These are phyloP conservation scores for Bombus picipes DNA, from an alignment of 1,140 invertebrate species.

Conservation along the genomic window DNA sequence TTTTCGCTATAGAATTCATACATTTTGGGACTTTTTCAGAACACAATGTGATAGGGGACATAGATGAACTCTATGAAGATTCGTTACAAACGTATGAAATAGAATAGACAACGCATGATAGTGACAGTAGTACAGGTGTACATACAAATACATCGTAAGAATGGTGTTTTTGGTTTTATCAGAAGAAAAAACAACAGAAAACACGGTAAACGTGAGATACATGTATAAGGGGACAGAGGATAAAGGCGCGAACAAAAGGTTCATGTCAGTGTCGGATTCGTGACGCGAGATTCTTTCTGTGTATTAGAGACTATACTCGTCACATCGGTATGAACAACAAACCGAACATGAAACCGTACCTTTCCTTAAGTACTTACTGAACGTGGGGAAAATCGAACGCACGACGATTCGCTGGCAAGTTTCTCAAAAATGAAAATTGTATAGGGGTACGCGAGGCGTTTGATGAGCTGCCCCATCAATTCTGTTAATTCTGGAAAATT, in stretches of 20 bases:
- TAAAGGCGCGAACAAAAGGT: neutral
- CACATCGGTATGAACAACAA: constrained; percentile 27
- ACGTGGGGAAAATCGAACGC: constrained; percentile 34
- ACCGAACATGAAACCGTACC: constrained; percentile 38
- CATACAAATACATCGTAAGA: neutral
- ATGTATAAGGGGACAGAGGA: neutral
- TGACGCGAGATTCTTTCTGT: neutral
- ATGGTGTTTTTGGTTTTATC: neutral
- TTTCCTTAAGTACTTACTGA: constrained; percentile 64
- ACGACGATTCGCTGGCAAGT: constrained; percentile 46
- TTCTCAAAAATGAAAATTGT: constrained; percentile 36
- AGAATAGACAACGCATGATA: neutral
- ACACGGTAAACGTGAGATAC: neutral
- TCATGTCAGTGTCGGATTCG: constrained; percentile 44
- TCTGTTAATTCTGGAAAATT: constrained; percentile 47
- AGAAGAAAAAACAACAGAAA: neutral
- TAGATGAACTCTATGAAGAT: too few relatives aligned
- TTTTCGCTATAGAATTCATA: constrained; percentile 79
- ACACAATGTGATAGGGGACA: neutral
- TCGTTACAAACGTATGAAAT: neutral
- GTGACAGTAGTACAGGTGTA: neutral
- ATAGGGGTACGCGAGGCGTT: neutral
- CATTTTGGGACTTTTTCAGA: constrained; percentile 46
- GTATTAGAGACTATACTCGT: neutral
- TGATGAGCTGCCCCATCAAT: constrained; percentile 8